Evolutionary conservation across 2,888 invertebrate genomes (phyloP), one percentile per base, ranked within the genome.

Genomic region (Platycnemis pennipes): DNA sequence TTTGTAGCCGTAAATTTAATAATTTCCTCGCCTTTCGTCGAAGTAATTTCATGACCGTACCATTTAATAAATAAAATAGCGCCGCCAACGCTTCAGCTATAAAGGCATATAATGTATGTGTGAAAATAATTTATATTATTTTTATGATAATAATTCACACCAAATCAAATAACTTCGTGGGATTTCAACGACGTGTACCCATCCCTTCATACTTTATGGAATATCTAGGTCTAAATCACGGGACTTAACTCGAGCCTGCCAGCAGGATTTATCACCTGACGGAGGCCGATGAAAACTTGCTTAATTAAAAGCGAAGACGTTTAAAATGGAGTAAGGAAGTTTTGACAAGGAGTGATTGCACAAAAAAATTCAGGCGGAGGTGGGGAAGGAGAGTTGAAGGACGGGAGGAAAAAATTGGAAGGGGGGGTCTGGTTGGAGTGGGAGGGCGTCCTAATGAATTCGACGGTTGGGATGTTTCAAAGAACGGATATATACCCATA

Each of bases 331-430:
- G 77, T 77, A 37, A n/a, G 77, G 11, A 77, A 77, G 77, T 77
- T 77, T 31, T 77, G 77, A 77, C 77, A 77, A 16, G 77, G 77
- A 77, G 31, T 77, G 77, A 77, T 77, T 77, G 77, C 37, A 77
- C 77, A 77, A 77, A 77, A n/a, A 77, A 77, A 77, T 26, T 37
- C 37, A 16, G 77, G 37, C 7, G 26, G 16, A 11, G 31, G 37
- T 31, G 69, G 22, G 49, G 13, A 13, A 77, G 77, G 11, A 3
- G 16, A 37, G 31, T 0, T 26, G 31, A 77, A 77, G 77, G 77
- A 77, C 77, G 77, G 37, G 5, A 31, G 77, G 37, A 37, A 77
- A 37, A 69, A 77, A 37, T 13, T 37, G 0, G 49, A 37, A 37
- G n/a, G n/a, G 26, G 63, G 26, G 0, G n/a, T 31, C 8, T 11